Evolutionary conservation across 2,113 vertebrate species (phyloP), one percentile per base, ranked within the genome.

Genomic region (Ahaetulla prasina): DNA sequence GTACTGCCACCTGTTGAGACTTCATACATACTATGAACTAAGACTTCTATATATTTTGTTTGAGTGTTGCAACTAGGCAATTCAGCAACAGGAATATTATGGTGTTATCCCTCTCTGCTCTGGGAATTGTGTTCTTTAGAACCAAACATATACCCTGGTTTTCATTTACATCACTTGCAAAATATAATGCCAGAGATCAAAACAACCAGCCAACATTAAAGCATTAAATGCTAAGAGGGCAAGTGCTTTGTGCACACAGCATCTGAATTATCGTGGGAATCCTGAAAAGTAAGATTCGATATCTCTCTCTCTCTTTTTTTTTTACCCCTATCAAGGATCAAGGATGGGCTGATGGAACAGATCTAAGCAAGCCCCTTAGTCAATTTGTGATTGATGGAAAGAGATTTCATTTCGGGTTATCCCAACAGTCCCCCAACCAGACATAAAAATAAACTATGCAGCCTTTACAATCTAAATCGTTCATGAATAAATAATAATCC

Each of bases 401-500:
- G 89, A 63, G 9, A 2, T 60, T 16, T 60, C 14, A 16, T 22
- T 30, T 8, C 1, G 23, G 87, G 91, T 22, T 84, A 22, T 8
- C 54, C 86, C 3, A 68, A 68, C 2, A 30, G 52, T 91, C 93
- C 49, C 90, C 91, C 92, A 93, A 87, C 39, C 89, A 93, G 91
- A 94, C 0, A 0, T 93, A 55, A 90, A 80, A 92, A 53, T 93
- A 93, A 96, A 88, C 91, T 60, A 92, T 89, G 87, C 86, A 60
- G 50, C 43, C 92, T 93, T 95, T 91, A 92, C 85, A 84, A 95
- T 90, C 93, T 93, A 95, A 94, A 94, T 91, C 92, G 52, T 20
- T 94, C 95, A 95, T 96, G 93, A 95, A 94, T 95, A 95, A 96
- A 95, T 96, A 94, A 96, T 93, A 50, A 89, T 53, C 63, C 80